These are phyloP conservation scores for Cyanoderma ruficeps DNA, from an alignment of 2,113 vertebrate genomes.

Conservation along the genomic window DNA sequence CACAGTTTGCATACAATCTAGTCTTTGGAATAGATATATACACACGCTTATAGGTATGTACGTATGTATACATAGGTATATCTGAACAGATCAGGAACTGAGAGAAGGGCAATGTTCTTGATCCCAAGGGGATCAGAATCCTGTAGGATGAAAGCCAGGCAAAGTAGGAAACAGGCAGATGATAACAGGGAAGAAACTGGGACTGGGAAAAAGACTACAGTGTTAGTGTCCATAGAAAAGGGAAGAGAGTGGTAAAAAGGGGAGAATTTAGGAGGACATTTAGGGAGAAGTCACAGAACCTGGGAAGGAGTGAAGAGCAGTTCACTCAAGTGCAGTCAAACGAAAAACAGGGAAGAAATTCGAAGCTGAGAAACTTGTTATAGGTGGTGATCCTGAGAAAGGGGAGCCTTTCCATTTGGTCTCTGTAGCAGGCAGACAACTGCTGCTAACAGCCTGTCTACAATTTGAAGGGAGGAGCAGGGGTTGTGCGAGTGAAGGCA, in stretches of 20 bases:
- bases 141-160: background rate
- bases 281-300: background rate
- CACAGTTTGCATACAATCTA: background rate
- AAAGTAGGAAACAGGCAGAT: background rate
- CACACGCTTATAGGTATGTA: background rate
- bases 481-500: background rate
- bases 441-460: conserved; percentile 53
- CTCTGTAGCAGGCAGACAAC: conserved; percentile 45
- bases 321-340: background rate
- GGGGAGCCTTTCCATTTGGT: conserved; percentile 50
- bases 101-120: background rate
- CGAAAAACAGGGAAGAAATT: background rate
- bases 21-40: background rate
- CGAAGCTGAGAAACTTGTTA: background rate
- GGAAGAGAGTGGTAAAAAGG: background rate
- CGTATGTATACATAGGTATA: background rate
- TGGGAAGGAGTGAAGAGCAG: background rate
- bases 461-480: conserved; percentile 46
- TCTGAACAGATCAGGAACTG: background rate
- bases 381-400: conserved; percentile 47
- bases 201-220: background rate
- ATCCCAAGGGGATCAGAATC: background rate
- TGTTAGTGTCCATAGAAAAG: background rate
- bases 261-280: background rate
- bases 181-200: background rate